Conservation (phyloP, 2,113 vertebrate species). For the Amphiprion percula region DNA sequence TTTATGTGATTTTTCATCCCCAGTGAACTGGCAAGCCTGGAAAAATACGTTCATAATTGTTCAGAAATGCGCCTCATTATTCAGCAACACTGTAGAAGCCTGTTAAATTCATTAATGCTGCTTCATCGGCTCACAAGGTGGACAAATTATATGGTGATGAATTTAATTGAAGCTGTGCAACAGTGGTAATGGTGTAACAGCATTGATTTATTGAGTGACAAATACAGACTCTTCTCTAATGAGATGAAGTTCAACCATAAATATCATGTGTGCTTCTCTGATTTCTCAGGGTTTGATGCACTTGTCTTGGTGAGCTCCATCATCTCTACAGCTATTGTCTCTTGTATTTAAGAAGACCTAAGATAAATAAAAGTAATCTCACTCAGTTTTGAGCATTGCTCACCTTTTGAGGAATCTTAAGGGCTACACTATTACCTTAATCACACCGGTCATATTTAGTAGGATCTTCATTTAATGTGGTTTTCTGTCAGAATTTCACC, state of each 20-base stretch:
- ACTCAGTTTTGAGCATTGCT: not conserved
- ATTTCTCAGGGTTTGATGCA: not conserved
- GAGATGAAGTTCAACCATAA: constrained; percentile 31
- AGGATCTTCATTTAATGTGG: not conserved
- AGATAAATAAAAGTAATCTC: constrained; percentile 15
- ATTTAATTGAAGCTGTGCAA: constrained; percentile 43
- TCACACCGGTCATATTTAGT: not conserved
- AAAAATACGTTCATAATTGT: not conserved
- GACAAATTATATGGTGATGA: constrained; percentile 11
- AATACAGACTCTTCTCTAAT: constrained; percentile 42
- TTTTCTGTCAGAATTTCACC: not conserved
- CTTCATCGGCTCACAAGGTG: constrained; percentile 22
- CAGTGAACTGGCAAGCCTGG: not conserved
- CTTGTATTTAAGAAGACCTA: not conserved
- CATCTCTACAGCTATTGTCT: not conserved
- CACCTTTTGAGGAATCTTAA: not conserved
- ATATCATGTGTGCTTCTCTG: constrained; percentile 7
- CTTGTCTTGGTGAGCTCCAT: not conserved
- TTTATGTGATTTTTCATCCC: not conserved
- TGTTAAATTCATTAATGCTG: constrained; percentile 12
- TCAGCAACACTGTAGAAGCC: not conserved
- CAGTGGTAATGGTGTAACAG: constrained; percentile 26
- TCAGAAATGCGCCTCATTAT: not conserved
- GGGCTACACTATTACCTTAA: not conserved
- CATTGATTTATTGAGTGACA: constrained; percentile 46